Evolutionary conservation across 2,888 invertebrate genomes (phyloP), one percentile per base, ranked within the genome.

Genomic region (Hirtodrosophila histrioides): DNA sequence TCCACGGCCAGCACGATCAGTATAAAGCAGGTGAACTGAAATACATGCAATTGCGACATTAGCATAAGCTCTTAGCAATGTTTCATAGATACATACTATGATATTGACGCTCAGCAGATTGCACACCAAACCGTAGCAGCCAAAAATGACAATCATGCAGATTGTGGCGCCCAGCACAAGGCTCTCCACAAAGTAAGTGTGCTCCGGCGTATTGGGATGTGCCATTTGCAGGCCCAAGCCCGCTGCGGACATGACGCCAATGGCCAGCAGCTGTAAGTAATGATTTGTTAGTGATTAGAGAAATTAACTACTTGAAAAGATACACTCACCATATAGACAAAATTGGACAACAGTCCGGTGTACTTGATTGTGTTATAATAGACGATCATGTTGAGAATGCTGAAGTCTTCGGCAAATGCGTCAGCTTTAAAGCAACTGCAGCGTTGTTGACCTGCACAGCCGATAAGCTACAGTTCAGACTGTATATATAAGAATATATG

Each of bases 111-210:
- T 88, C 3, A 90, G 70, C 12, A 87, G 60, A 56, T 89, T 73
- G 49, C 88, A 80, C 39, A 86, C 78, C 12, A 89, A 66, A 1
- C 88, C 89, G 53, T 89, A 90, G 43, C 88, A 89, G 35, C 89
- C 89, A 31, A 90, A 87, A 29, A 89, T 75, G n/a, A 89, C 82
- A 7, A 88, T 86, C 65, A 90, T 75, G 51, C 89, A 88, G 11
- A 89, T 75, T 7, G 89, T 77, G 3, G 75, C 84, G 3, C 89
- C 89, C 24, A 90, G 50, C 11, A 89, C 81, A 17, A 89, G 75
- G 24, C 87, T 89, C 51, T 89, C 79, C 43, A 90, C 84, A 39
- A 86, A 89, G 54, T 88, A 89, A 3, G 89, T 88, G 36, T 89
- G 89, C 46, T 88, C 90, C 17, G 88, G 83, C 0, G 88, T 90